Conservation (phyloP, 2,113 vertebrate species). For the Thamnophis sirtalis region DNA sequence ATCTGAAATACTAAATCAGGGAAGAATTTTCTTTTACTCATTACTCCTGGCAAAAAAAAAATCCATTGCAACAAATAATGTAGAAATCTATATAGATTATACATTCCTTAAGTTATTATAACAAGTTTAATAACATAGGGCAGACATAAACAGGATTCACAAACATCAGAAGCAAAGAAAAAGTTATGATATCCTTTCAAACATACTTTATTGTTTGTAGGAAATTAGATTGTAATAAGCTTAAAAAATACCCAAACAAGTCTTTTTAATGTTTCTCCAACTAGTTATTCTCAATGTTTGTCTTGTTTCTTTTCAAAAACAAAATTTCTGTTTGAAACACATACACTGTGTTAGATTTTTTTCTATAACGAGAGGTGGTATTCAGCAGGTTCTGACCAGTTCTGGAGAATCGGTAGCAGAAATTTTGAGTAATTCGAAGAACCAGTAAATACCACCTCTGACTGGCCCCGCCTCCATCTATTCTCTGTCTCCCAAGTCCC, state of each 20-base stretch:
- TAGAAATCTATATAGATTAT: background rate
- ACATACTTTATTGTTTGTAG: background rate
- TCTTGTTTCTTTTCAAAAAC: background rate
- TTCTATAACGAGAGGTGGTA: background rate
- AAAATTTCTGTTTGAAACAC: background rate
- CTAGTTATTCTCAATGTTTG: background rate
- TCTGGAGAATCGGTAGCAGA: too few species aligned
- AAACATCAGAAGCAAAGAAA: background rate
- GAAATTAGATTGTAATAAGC: background rate
- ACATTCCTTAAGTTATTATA: background rate
- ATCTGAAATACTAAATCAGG: background rate
- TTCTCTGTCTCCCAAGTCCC: too few species aligned
- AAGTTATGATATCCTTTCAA: background rate
- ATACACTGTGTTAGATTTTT: background rate
- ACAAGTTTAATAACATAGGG: background rate
- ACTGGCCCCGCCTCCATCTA: too few species aligned
- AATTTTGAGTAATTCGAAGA: too few species aligned
- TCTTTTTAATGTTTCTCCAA: background rate
- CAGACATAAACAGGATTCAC: background rate
- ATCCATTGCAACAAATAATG: background rate
- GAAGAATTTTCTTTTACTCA: conserved; percentile 3
- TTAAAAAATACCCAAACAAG: background rate
- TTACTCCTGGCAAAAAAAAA: background rate
- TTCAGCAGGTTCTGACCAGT: too few species aligned
- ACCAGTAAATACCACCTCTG: too few species aligned